Base-by-base conservation (phyloP, 2,797 vertebrate genomes). In the Lepilemur septentrionalis region DNA sequence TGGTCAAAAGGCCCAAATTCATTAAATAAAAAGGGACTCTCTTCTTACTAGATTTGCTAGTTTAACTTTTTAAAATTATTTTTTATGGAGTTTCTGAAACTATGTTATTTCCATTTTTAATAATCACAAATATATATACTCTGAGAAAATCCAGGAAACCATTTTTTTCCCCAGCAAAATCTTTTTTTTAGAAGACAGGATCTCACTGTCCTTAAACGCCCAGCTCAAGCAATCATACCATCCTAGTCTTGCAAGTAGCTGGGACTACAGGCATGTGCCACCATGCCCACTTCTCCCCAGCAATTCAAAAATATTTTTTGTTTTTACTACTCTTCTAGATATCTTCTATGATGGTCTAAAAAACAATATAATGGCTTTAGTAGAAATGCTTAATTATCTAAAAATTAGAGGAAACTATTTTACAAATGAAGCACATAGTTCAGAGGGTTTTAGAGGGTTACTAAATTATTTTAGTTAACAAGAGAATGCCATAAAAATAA, bases 391-490 rank as follows among this genome's bases (percentile, higher is more conserved):
- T 63, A 88, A 75, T 72, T 94, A 78, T 78, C 38, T 92, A 91
- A 96, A 95, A 89, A 72, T 85, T 75, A 88, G 80, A 93, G 70
- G 20, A 78, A 93, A 90, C 43, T 43, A 85, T 84, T 85, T 94
- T 55, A 91, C 7, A 79, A 82, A 89, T 18, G 75, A 86, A 97
- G 57, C 3, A 91, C 11, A 22, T 9, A 93, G 22, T 38, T 92
- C 30, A 95, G 59, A 82, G 93, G 73, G 32, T 89, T 91, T 75
- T 89, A 6, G 32, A 93, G 85, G 41, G 25, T 84, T 89, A 88
- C 25, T 86, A 84, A 35, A 67, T 88, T 89, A 93, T 20, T 83
- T 95, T 89, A 52, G 48, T 76, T 48, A 89, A 89, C 43, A 92
- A 80, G 86, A 93, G 13, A 78, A 89, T 52, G 41, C 38, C 63